Base-by-base conservation (phyloP, 1,140 invertebrate species). In the Drosophila insularis region DNA sequence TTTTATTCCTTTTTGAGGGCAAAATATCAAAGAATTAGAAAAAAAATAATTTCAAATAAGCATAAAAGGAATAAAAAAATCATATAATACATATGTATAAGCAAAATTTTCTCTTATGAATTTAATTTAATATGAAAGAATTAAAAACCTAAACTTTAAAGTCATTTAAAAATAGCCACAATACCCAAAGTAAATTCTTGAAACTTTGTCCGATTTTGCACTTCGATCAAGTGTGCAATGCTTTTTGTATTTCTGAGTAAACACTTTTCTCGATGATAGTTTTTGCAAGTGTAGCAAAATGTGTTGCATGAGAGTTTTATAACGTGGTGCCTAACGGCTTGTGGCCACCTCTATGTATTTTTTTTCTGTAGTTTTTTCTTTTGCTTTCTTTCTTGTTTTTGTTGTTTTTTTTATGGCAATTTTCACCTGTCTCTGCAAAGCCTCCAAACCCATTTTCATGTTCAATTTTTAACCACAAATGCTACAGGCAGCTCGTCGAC, bases 381-480 rank as follows among this genome's bases (percentile, higher is more conserved):
- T 71, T 58, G 58, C 61, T 14, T 23, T 39, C 27, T 27, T 27
- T 27, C 0, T 27, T 27, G 27, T 27, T 27, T 27, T 27, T 27
- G 27, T 6, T 27, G 37, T 27, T 67, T 63, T 71, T 77, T 78
- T 78, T 78, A 59, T 70, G 56, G 73, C 76, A 78, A 78, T 78
- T 78, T 78, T 78, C 76, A 78, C 76, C 74, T 78, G 75, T 70
- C 67, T 59, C 17, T 55, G 19, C 37, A 31, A 35, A 39, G n/a
- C 14, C 19, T 58, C 67, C 55, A 14, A 17, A 35, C 11, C 17
- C 21, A 31, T 23, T 21, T 50, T 63, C 54, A 54, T 14, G 32
- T 31, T 54, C 46, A 50, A 72, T 75, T 81, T 84, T 71, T 70
- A 74, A 79, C 79, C 81, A 71, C 79, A 84, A 84, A 79, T 79